phyloP scores from a whole-genome alignment of 2,888 invertebrate genomes.

The Oligia strigilis region DNA sequence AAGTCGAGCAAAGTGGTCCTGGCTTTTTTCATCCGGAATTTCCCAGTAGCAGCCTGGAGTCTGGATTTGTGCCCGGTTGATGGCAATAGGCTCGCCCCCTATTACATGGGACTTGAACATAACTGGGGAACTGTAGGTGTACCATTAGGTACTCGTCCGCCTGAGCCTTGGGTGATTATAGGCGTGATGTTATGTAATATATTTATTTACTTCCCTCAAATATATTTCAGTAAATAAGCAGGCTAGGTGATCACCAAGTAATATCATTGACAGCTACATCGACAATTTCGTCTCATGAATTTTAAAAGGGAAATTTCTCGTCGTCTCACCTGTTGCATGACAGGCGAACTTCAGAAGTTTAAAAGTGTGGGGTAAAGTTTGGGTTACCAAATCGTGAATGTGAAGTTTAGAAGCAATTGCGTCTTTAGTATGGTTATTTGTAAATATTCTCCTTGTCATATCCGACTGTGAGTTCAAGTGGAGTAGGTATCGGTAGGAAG shows the following conservation, averaged over 20 bases:
- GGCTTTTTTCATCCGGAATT: no score
- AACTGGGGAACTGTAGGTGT: no score
- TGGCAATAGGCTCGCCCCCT: no score
- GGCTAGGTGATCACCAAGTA: conserved; percentile 37
- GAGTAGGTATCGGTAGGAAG: neutral
- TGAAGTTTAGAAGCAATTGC: neutral
- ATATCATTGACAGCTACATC: conserved; percentile 59
- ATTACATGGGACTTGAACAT: no score
- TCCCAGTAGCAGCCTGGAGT: no score
- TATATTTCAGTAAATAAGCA: conserved; percentile 30
- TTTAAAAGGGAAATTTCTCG: conserved; percentile 71
- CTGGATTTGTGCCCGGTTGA: no score
- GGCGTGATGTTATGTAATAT: no score
- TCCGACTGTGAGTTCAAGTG: neutral
- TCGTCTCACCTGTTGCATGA: conserved; percentile 63
- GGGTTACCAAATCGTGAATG: neutral
- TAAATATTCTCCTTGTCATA: neutral
- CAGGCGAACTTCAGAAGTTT: conserved; percentile 48
- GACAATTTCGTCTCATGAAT: conserved; percentile 74
- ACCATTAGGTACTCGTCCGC: no score
- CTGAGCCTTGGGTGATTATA: no score
- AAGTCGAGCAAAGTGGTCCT: no score
- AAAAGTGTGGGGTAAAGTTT: neutral
- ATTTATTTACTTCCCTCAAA: conserved; percentile 8
- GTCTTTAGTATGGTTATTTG: neutral